Base-by-base conservation (phyloP, 2,888 invertebrate genomes). In the Linnaemya vulpina region DNA sequence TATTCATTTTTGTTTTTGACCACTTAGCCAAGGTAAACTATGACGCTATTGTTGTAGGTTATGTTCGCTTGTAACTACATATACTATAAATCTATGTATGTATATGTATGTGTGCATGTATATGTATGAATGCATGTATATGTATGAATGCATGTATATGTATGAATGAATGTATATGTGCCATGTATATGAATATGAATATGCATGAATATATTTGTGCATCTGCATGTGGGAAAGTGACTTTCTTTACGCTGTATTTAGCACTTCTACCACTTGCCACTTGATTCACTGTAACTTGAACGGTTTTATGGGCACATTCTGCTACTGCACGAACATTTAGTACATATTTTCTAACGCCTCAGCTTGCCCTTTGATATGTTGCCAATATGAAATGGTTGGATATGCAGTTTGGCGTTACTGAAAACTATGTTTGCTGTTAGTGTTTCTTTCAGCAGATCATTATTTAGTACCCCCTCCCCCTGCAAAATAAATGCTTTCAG, bases 11-110 rank as follows among this genome's bases (percentile, higher is more conserved):
- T 22, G 22, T 76, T 76, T 82, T 67, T 77, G 76, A 67, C 76
- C 82, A 65, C 70, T 81, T 82, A 83, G 68, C 67, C 87, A 86
- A 87, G 84, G 87, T 79, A 81, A 87, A 84, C 78, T 84, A 80
- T 87, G 87, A 87, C 86, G 87, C 63, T 82, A 74, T 78, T 82
- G 70, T 85, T 85, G 62, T 62, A 67, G 65, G 67, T 76, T 77
- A 65, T 78, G 62, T 63, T 77, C 20, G 38, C 9, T 46, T 67
- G 46, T 11, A 25, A 30, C 0, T n/a, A 9, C 22, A 11, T 30
- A 30, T 30, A n/a, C n/a, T n/a, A n/a, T n/a, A n/a, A n/a, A n/a
- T n/a, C n/a, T 30, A 30, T 46, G 9, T n/a, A 10, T 25, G 8
- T 40, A 35, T 40, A 17, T 20, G 7, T 1, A 17, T 17, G 10